phyloP scores from a whole-genome alignment of 2,113 vertebrate species.

The Leucopsar rothschildi region DNA sequence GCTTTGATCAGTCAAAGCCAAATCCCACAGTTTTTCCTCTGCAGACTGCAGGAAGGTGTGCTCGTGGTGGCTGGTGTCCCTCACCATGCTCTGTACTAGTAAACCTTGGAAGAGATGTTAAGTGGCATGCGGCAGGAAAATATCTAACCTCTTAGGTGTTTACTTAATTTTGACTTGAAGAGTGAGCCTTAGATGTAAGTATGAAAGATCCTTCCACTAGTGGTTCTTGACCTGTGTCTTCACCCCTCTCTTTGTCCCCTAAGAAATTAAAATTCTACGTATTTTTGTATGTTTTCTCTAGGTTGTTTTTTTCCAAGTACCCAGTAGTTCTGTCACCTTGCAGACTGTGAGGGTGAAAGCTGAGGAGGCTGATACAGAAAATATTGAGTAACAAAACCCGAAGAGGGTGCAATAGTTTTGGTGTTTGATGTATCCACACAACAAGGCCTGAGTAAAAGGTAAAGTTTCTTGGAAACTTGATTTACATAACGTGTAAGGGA shows the following conservation, averaged over 20 bases:
- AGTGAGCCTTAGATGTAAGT: not conserved
- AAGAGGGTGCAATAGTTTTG: not conserved
- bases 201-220: not conserved
- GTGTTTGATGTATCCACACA: not conserved
- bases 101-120: not conserved
- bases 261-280: not conserved
- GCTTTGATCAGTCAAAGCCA: not conserved
- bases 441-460: not conserved
- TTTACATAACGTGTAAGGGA: not conserved
- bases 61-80: not conserved
- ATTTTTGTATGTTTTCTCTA: not conserved
- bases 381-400: not conserved
- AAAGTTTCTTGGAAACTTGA: not conserved
- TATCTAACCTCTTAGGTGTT: not conserved
- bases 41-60: not conserved
- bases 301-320: not conserved
- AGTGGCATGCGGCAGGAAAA: fast-evolving
- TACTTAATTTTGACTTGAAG: not conserved
- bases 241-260: not conserved
- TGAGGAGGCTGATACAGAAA: not conserved
- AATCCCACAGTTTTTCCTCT: not conserved
- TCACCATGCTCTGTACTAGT: fast-evolving
- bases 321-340: not conserved
- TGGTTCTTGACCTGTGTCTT: not conserved
- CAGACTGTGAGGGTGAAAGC: not conserved